phyloP scores from a whole-genome alignment of 2,113 vertebrate species.

The Dermatemys mawii region DNA sequence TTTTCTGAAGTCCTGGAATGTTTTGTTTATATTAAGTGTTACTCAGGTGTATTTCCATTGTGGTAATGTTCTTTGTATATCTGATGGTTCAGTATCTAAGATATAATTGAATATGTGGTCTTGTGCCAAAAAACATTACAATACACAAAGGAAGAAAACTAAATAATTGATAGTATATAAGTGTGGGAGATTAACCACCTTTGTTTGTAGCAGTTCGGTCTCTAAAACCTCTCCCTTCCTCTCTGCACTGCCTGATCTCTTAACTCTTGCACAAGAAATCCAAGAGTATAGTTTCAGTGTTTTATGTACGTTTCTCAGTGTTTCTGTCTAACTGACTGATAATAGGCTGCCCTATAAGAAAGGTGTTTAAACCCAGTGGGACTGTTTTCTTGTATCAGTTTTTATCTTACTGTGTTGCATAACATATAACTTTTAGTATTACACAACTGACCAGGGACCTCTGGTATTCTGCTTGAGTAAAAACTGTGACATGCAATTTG shows the following conservation, averaged over 20 bases:
- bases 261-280: not conserved
- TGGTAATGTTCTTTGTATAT: not conserved
- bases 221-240: not conserved
- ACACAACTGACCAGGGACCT: accelerated
- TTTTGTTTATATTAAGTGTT: not conserved
- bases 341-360: not conserved
- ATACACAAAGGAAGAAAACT: not conserved
- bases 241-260: not conserved
- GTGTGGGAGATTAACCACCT: not conserved
- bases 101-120: not conserved
- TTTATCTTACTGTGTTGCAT: not conserved
- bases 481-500: not conserved
- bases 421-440: not conserved
- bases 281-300: not conserved
- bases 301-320: not conserved
- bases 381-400: not conserved
- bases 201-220: not conserved
- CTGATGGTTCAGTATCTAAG: not conserved
- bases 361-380: not conserved
- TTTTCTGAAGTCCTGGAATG: not conserved
- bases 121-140: not conserved
- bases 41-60: not conserved
- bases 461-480: not conserved
- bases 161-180: not conserved
- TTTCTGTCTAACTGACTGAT: accelerated